Base-by-base conservation (phyloP, 1,140 invertebrate genomes). In the Idris sp. region DNA sequence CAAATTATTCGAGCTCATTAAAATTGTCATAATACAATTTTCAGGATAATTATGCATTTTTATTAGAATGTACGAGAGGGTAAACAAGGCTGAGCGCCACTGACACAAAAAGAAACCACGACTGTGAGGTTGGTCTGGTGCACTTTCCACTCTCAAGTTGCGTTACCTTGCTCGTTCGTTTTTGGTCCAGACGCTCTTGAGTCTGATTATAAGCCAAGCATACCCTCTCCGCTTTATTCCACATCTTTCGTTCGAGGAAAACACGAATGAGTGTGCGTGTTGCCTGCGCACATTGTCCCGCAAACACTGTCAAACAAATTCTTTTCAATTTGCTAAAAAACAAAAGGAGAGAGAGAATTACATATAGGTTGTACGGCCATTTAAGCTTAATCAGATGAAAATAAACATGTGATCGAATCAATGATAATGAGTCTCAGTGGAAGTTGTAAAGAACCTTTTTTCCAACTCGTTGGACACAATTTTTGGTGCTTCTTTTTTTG, bases 111-210 rank as follows among this genome's bases (percentile, higher is more conserved):
- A 54, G 58, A 76, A 80, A 80, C 69, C 74, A 73, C 68, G 58
- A 56, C 44, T 41, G 56, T 40, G 53, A 54, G 74, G 53, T 43
- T 68, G 48, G 56, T 68, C 49, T 69, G 77, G 81, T 78, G 77
- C 77, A 4, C 6, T 82, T 82, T 80, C 75, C 73, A 77, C 78
- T 78, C 75, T 77, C 51, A 28, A 69, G 62, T 72, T 49, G 28
- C 40, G 53, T 51, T 67, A 30, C 41, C 33, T 67, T 49, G 65
- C 48, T 73, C 61, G 19, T 74, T 81, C 58, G 75, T 64, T 81
- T 81, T 81, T 80, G 79, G 78, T 79, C 79, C 83, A 82, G 83
- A 86, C 81, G 80, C 83, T 82, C 84, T 86, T 84, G 83, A 85
- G 82, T 84, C 79, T 80, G 83, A 86, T 86, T 86, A 84, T 84